Conservation (phyloP, 2,888 invertebrate species). For the Tetrapedia diversipes region DNA sequence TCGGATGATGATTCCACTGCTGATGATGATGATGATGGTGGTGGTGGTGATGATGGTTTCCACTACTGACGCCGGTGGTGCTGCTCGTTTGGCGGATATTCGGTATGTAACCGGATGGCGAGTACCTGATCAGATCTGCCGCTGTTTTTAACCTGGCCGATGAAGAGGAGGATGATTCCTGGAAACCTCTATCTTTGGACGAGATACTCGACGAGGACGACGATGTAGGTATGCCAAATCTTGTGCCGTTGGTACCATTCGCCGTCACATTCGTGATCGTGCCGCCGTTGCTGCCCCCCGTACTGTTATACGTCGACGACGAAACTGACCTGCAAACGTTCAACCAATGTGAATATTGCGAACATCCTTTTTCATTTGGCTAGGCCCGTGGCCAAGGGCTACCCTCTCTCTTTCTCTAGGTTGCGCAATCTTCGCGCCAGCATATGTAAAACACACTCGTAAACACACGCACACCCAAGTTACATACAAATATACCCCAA, state of each 20-base stretch:
- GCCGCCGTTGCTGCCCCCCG: slow-evolving; percentile 66
- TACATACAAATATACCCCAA: background rate
- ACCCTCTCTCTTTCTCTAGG: slow-evolving; percentile 36
- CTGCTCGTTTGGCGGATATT: slow-evolving; percentile 79
- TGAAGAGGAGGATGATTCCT: slow-evolving; percentile 30
- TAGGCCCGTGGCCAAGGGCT: slow-evolving; percentile 78
- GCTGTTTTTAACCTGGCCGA: slow-evolving; percentile 40
- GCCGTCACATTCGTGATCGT: slow-evolving; percentile 43
- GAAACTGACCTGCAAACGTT: slow-evolving; percentile 79
- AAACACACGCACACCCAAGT: slow-evolving; percentile 52
- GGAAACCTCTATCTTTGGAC: slow-evolving; percentile 65
- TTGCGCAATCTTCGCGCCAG: slow-evolving; percentile 69
- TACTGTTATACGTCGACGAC: slow-evolving; percentile 74
- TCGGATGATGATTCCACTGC: slow-evolving; percentile 64
- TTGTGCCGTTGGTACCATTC: slow-evolving; percentile 57
- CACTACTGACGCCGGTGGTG: slow-evolving; percentile 27
- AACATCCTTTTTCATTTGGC: slow-evolving; percentile 51
- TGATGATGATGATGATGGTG: slow-evolving; percentile 43
- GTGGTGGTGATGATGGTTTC: slow-evolving; percentile 8
- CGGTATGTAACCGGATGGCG: slow-evolving; percentile 90
- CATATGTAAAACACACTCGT: slow-evolving; percentile 30
- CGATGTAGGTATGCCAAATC: slow-evolving; percentile 62
- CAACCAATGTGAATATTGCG: slow-evolving; percentile 64
- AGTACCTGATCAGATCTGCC: slow-evolving; percentile 89
- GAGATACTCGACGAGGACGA: slow-evolving; percentile 67